Conservation (phyloP, 2,797 vertebrate genomes). For the Furcifer pardalis region DNA sequence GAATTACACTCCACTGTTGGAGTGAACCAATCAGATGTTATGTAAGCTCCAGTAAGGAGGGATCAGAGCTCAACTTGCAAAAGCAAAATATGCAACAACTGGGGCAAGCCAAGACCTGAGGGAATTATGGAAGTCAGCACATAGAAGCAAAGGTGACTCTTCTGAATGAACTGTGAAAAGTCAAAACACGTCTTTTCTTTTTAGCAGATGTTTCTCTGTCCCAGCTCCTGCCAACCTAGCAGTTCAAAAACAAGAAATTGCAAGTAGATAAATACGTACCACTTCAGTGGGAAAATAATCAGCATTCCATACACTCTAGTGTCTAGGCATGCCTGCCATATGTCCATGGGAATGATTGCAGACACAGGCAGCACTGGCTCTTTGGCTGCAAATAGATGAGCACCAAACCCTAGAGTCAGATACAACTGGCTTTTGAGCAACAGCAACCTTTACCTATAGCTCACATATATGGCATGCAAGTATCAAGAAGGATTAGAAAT, state of each 20-base stretch:
- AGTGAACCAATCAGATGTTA: not conserved
- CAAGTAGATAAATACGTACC: too few relatives aligned
- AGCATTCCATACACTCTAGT: too few relatives aligned
- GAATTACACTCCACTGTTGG: too few relatives aligned
- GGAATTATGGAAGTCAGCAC: not conserved
- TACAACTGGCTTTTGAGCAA: not conserved
- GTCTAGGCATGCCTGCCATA: too few relatives aligned
- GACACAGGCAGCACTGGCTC: too few relatives aligned
- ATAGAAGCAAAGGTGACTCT: not conserved
- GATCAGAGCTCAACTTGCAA: not conserved
- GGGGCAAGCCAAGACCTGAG: not conserved
- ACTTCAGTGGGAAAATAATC: too few relatives aligned
- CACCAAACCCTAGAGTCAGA: not conserved
- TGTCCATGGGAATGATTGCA: too few relatives aligned
- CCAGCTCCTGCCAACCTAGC: too few relatives aligned
- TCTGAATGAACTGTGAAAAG: not conserved
- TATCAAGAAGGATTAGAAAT: constrained; percentile 18
- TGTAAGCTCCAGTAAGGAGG: not conserved
- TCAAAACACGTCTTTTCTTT: not conserved
- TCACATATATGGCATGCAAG: not conserved
- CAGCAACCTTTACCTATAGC: not conserved
- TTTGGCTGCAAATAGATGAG: too few relatives aligned
- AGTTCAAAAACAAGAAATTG: not conserved
- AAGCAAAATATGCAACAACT: not conserved
- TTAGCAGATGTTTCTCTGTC: not conserved